Evolutionary conservation across 2,888 invertebrate species (phyloP).

Genomic region (Suillia variegata): DNA sequence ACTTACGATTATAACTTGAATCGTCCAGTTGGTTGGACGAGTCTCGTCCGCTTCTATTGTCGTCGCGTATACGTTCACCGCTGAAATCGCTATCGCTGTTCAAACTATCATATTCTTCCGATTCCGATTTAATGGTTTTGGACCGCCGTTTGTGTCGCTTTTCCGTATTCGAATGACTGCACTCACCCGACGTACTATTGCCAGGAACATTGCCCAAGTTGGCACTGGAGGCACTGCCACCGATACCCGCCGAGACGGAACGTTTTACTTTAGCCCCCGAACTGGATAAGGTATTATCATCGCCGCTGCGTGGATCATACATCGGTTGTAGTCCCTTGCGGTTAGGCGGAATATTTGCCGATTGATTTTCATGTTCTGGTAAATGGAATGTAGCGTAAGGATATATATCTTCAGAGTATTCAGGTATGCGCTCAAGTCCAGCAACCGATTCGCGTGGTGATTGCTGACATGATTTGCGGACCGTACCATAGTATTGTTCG

Average conservation of each 20-base stretch:
- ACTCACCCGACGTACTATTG: constrained; percentile 35
- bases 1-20: constrained; percentile 50
- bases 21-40: constrained; percentile 63
- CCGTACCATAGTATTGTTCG: constrained; percentile 65
- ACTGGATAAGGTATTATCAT: constrained; percentile 44
- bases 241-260: constrained; percentile 36
- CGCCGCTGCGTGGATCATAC: constrained; percentile 48
- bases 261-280: constrained; percentile 45
- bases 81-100: constrained; percentile 65
- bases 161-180: constrained; percentile 45
- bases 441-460: constrained; percentile 56
- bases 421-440: constrained; percentile 65
- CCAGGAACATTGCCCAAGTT: constrained; percentile 30
- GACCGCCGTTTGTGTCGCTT: constrained; percentile 63
- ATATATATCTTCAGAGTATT: constrained; percentile 68
- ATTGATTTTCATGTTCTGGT: constrained; percentile 65
- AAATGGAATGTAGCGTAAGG: constrained; percentile 68
- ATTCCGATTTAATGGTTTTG: constrained; percentile 65
- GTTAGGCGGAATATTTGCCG: constrained; percentile 61
- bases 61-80: constrained; percentile 60
- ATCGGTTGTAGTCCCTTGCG: constrained; percentile 49
- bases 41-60: constrained; percentile 62
- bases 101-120: constrained; percentile 66
- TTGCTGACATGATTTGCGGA: constrained; percentile 63
- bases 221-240: constrained; percentile 35